These are phyloP conservation scores for Chunga burmeisteri DNA, from an alignment of 2,113 vertebrate genomes.

Conservation along the genomic window DNA sequence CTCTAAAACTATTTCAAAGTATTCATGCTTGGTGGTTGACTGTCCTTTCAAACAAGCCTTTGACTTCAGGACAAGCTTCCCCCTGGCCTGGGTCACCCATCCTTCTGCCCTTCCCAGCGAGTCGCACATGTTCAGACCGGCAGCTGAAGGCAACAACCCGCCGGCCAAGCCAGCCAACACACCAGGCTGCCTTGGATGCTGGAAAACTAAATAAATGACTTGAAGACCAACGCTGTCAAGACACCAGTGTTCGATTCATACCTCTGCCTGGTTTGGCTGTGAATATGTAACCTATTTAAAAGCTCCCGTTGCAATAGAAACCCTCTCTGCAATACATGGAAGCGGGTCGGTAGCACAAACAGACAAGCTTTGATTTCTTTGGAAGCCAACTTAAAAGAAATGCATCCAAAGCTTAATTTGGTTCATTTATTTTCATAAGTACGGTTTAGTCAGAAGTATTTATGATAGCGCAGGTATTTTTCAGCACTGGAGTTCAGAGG, in stretches of 20 bases:
- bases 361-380: not conserved
- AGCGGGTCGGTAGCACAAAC: not conserved
- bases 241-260: not conserved
- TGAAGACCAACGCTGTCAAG: not conserved
- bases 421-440: not conserved
- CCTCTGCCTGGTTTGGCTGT: not conserved
- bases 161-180: fast-evolving
- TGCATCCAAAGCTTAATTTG: not conserved
- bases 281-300: not conserved
- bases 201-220: not conserved
- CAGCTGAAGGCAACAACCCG: not conserved
- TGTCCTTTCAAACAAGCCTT: not conserved
- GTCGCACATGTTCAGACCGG: fast-evolving
- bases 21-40: not conserved
- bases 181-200: not conserved
- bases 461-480: not conserved
- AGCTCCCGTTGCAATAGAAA: not conserved
- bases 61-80: not conserved
- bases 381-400: not conserved
- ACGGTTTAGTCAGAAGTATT: not conserved
- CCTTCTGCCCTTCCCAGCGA: not conserved
- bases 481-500: not conserved
- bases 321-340: not conserved
- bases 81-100: fast-evolving
- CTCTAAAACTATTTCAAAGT: not conserved